Conservation (phyloP, 2,888 invertebrate species). For the Aleiodes testaceus region DNA sequence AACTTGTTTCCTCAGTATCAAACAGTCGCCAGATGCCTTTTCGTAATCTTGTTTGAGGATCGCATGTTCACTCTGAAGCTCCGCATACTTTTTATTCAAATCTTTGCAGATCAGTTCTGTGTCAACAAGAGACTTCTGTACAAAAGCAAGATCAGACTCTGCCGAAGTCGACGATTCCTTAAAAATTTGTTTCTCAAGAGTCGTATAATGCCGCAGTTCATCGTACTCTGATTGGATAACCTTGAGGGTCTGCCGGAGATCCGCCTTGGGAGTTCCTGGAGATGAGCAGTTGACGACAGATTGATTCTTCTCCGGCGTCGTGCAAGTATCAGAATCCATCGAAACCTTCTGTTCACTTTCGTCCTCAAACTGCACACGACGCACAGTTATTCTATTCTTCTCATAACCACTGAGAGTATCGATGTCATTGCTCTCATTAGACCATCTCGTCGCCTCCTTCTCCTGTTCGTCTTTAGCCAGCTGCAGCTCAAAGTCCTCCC, state of each 20-base stretch:
- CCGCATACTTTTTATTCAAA: slow-evolving; percentile 51
- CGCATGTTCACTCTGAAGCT: slow-evolving; percentile 48
- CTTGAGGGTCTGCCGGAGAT: slow-evolving; percentile 63
- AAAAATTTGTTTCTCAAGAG: slow-evolving; percentile 76
- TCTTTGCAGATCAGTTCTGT: slow-evolving; percentile 50
- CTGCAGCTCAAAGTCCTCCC: slow-evolving; percentile 70
- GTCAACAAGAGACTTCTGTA: slow-evolving; percentile 49
- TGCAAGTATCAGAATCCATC: neutral
- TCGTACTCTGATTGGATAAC: slow-evolving; percentile 74
- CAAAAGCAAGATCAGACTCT: slow-evolving; percentile 38
- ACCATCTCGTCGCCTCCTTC: slow-evolving; percentile 51
- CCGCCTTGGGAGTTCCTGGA: slow-evolving; percentile 64
- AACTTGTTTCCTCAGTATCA: slow-evolving; percentile 43
- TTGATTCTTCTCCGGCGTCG: slow-evolving; percentile 7
- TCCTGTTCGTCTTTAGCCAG: slow-evolving; percentile 61
- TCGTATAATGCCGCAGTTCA: slow-evolving; percentile 77
- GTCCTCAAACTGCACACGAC: neutral
- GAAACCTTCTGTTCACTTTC: neutral
- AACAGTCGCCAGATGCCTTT: slow-evolving; percentile 3
- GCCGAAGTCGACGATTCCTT: slow-evolving; percentile 64
- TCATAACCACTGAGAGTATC: neutral
- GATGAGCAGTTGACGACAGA: slow-evolving; percentile 49
- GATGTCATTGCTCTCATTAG: slow-evolving; percentile 38
- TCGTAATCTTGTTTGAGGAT: slow-evolving; percentile 3
- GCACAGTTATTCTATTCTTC: neutral